Evolutionary conservation across 2,797 vertebrate species (phyloP).

Genomic region (Rousettus madagascariensis): DNA sequence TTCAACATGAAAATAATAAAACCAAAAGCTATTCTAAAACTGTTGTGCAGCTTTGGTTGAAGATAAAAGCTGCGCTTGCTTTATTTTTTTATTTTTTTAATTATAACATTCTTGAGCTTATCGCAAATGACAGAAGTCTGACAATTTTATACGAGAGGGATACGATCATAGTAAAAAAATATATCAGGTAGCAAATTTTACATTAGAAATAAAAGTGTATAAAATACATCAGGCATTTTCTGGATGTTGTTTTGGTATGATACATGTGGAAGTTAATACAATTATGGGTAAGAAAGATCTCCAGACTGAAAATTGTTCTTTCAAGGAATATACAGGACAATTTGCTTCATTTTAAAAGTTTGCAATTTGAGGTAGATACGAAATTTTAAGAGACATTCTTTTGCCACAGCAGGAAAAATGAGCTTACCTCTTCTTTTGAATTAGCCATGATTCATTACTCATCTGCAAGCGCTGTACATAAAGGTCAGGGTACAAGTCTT

Average conservation of each 20-base stretch:
- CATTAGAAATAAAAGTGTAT: not conserved
- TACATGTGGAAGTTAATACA: not conserved
- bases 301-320: not conserved
- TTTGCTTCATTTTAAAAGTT: conserved; percentile 50
- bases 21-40: not conserved
- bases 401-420: conserved; percentile 20
- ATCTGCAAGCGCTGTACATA: not conserved
- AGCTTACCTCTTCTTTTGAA: conserved; percentile 24
- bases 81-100: not conserved
- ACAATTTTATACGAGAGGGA: not conserved
- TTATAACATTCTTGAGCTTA: not conserved
- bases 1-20: conserved; percentile 1
- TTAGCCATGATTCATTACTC: conserved; percentile 42
- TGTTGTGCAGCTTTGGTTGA: not conserved
- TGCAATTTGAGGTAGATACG: conserved; percentile 37
- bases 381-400: conserved; percentile 11
- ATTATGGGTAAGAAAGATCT: not conserved
- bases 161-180: not conserved
- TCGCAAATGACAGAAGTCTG: not conserved
- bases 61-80: not conserved
- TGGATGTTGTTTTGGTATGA: not conserved
- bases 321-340: not conserved
- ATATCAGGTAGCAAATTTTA: conserved; percentile 15
- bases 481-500: conserved; percentile 59
- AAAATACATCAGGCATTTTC: not conserved